A percentile compares a stretch with the other conserved stretches of the same genome.
phyloP scores from a whole-genome alignment of 2,888 invertebrate genomes.

The Serripes groenlandicus region DNA sequence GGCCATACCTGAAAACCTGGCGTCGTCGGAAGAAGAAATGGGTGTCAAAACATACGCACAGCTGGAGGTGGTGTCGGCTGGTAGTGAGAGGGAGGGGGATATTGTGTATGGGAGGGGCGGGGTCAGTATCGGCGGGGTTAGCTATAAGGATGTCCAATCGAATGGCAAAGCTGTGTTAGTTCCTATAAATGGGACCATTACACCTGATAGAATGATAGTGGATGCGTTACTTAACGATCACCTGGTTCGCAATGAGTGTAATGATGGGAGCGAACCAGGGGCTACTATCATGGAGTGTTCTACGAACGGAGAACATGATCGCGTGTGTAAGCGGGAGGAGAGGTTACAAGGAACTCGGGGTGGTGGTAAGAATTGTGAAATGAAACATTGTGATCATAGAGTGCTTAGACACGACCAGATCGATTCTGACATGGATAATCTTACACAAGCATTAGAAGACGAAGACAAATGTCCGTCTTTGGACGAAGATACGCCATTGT shows the following conservation, averaged over 20 bases:
- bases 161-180: constrained; percentile 59
- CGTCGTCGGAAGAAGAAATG: constrained; percentile 57
- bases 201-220: constrained; percentile 55
- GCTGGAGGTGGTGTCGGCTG: constrained; percentile 61
- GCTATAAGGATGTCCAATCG: constrained; percentile 32
- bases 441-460: constrained; percentile 45
- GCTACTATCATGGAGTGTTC: background rate
- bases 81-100: constrained; percentile 42
- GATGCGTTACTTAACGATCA: constrained; percentile 50
- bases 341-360: background rate
- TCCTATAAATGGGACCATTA: constrained; percentile 50
- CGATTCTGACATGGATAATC: constrained; percentile 27
- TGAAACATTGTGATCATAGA: constrained; percentile 18
- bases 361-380: background rate
- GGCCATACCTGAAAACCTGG: constrained; percentile 63
- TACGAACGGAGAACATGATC: background rate
- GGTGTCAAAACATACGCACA: constrained; percentile 66
- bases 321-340: background rate
- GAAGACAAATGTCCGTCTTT: constrained; percentile 45
- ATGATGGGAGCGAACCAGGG: constrained; percentile 14
- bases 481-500: constrained; percentile 52
- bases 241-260: constrained; percentile 21
- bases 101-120: constrained; percentile 36
- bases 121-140: constrained; percentile 8
- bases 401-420: constrained; percentile 2